Percentiles rank a stretch among this genome's conserved stretches.
Evolutionary conservation across 1,140 invertebrate genomes (phyloP).

Genomic region (Rhyacophila brunnea): DNA sequence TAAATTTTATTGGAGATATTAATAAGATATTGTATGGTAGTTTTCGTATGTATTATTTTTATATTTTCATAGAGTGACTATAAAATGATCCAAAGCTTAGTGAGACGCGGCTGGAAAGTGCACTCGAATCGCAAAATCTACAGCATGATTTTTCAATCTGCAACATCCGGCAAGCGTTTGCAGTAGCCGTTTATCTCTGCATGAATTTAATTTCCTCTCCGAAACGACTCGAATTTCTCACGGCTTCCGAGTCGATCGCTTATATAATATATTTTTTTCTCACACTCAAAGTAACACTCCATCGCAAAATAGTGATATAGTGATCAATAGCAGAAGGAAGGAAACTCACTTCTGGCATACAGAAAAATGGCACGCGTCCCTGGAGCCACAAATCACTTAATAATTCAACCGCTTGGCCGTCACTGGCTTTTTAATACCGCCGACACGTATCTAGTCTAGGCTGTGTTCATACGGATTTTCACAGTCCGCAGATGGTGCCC

Average conservation of each 20-base stretch:
- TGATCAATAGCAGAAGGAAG: background rate
- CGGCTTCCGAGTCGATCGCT: background rate
- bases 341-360: background rate
- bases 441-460: slow-evolving; percentile 6
- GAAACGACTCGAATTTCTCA: slow-evolving; percentile 18
- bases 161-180: too few species aligned
- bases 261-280: slow-evolving; percentile 16
- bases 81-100: too few species aligned
- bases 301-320: too few species aligned
- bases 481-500: background rate
- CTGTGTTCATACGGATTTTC: background rate
- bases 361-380: slow-evolving; percentile 9
- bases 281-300: too few species aligned
- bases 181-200: too few species aligned
- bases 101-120: too few species aligned
- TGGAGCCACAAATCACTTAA: slow-evolving; percentile 22
- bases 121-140: too few species aligned
- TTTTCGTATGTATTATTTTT: too few species aligned
- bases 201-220: slow-evolving; percentile 18
- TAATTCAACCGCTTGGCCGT: slow-evolving; percentile 17
- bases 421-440: slow-evolving; percentile 12
- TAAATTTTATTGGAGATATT: too few species aligned
- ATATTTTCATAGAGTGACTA: too few species aligned
- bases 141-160: too few species aligned
- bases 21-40: too few species aligned